Conservation (phyloP, 2,113 vertebrate species). For the Xiphias gladius region DNA sequence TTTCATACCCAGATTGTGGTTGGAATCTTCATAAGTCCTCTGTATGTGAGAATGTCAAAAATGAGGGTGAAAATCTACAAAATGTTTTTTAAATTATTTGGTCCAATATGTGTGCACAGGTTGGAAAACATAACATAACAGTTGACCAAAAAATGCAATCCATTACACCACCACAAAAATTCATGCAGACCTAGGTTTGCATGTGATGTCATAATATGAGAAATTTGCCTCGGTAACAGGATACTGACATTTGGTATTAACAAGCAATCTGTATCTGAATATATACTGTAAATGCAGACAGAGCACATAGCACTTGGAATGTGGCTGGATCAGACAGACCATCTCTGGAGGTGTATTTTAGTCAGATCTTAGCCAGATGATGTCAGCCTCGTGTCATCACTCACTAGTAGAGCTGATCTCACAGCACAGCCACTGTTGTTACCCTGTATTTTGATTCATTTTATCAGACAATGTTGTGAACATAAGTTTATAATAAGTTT, state of each 20-base stretch:
- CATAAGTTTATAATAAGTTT: too few species aligned
- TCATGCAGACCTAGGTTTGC: neutral
- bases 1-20: neutral
- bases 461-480: too few species aligned
- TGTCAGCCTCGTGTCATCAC: too few species aligned
- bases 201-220: constrained; percentile 2
- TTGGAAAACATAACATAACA: neutral
- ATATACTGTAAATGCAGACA: neutral
- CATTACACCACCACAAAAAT: neutral
- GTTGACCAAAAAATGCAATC: neutral
- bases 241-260: neutral
- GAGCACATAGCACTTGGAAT: neutral
- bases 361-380: neutral
- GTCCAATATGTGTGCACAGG: neutral
- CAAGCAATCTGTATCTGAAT: neutral
- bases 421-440: too few species aligned
- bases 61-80: neutral
- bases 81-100: neutral
- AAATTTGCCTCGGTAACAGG: too few species aligned
- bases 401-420: neutral
- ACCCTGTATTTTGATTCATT: too few species aligned
- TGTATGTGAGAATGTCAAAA: constrained; percentile 2
- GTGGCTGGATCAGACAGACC: neutral
- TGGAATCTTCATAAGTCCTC: neutral
- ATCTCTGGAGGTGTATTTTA: neutral